Percentiles rank a stretch among this genome's conserved stretches.
Conservation (phyloP, 1,140 invertebrate species). For the Agrypnia vestita region DNA sequence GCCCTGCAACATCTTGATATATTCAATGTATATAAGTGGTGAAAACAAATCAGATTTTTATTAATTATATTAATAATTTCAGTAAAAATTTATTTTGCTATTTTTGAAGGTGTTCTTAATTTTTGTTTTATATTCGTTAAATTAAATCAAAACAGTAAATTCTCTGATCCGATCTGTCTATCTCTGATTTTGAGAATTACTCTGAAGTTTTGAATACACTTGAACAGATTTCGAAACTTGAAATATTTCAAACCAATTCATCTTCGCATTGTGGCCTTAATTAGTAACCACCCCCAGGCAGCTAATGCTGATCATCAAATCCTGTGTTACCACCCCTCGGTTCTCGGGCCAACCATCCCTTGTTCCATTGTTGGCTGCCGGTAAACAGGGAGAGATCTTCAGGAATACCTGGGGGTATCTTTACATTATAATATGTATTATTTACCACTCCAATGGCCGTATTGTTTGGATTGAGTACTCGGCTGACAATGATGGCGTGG, state of each 20-base stretch:
- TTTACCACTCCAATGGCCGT: conserved; percentile 15
- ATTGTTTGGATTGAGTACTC: conserved; percentile 8
- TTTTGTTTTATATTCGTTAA: too few relatives aligned
- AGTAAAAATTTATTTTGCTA: too few relatives aligned
- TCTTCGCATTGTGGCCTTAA: conserved; percentile 18
- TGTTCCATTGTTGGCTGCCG: conserved; percentile 13
- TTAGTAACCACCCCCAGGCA: conserved; percentile 29
- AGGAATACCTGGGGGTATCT: conserved; percentile 11
- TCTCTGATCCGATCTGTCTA: too few relatives aligned
- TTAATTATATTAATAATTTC: too few relatives aligned
- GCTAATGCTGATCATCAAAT: conserved; percentile 30
- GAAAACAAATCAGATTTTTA: too few relatives aligned
- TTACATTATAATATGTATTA: conserved; percentile 27
- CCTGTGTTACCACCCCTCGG: conserved; percentile 11
- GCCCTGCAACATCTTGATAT: too few relatives aligned
- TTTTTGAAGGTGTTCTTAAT: too few relatives aligned
- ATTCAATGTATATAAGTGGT: too few relatives aligned
- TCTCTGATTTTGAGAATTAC: too few relatives aligned
- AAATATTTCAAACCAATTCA: conserved; percentile 15
- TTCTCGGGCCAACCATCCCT: neutral
- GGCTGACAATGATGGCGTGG: conserved; percentile 3
- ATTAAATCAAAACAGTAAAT: too few relatives aligned
- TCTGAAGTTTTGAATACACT: too few relatives aligned
- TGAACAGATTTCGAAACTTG: neutral
- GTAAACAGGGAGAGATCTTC: neutral